Conservation (phyloP, 2,797 vertebrate genomes). For the Ambastaia sidthimunki region DNA sequence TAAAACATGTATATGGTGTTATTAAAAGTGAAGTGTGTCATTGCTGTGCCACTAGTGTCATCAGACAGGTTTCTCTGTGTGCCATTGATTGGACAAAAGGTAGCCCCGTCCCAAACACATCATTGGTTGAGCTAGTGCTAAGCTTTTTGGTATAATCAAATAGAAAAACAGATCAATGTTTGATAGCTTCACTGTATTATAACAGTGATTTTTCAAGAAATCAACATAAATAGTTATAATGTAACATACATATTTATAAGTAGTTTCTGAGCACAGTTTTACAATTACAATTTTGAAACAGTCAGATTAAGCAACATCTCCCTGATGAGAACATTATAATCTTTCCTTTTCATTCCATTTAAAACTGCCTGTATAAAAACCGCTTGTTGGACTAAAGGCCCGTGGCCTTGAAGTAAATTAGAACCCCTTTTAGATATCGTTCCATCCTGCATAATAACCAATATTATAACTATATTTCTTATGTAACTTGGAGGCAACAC, state of each 20-base stretch:
- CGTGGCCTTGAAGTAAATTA: background rate
- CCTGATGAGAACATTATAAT: background rate
- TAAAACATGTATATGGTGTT: too few relatives aligned
- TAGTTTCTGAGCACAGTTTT: background rate
- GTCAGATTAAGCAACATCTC: background rate
- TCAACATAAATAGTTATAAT: too few relatives aligned
- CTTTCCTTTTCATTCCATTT: background rate
- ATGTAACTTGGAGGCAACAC: background rate
- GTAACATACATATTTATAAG: background rate
- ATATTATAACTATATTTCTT: background rate
- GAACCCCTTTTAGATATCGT: background rate
- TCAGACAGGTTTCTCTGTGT: background rate
- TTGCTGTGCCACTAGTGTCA: too few relatives aligned
- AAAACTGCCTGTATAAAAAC: background rate
- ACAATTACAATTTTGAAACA: background rate
- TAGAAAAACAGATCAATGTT: too few relatives aligned
- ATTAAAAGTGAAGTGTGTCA: too few relatives aligned
- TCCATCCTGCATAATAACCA: background rate
- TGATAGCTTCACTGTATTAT: too few relatives aligned
- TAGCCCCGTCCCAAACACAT: background rate
- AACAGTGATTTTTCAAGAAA: too few relatives aligned
- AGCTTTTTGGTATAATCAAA: too few relatives aligned
- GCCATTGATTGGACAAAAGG: background rate
- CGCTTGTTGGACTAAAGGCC: background rate
- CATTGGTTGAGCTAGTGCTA: background rate